Evolutionary conservation across 1,140 invertebrate species (phyloP), one percentile per base, ranked within the genome.

Genomic region (Zaprionus kolodkinae): DNA sequence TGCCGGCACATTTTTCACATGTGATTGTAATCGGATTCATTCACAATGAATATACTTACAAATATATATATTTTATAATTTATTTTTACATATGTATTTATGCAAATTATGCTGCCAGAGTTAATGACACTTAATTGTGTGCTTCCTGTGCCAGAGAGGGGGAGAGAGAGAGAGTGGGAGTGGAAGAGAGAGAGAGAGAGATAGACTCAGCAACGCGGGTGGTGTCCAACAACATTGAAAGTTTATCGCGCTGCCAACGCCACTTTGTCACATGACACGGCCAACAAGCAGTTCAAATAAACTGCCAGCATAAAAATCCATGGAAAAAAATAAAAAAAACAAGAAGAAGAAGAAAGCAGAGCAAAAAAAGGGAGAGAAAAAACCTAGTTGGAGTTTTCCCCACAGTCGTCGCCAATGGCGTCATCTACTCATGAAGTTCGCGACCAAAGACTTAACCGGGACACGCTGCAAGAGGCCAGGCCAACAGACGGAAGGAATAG

Each of bases 211-310:
- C 67, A 62, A 15, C 40, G 33, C 55, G 43, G 36, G 65, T 35
- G 36, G 65, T 35, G 55, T 60, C 60, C 38, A 56, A 66, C 52
- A 66, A 45, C 43, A 66, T 66, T 62, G 54, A 63, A 68, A 64
- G 62, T 75, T 87, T 86, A 84, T 84, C 81, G 81, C 77, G 38
- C 54, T 43, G 15, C 60, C 52, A 84, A 80, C 71, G 84, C 79
- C 83, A 88, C 72, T 86, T 88, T 86, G 83, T 88, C 83, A 86
- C 80, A 65, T 88, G 84, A 83, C 84, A 86, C 83, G 84, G 71
- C 72, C 73, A 69, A 76, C 74, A 60, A 43, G 48, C 64, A 79
- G 52, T 79, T 65, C 66, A 76, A 63, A 59, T 65, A 50, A 65
- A 72, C 66, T 71, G 60, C 54, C 67, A 64, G 68, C 72, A 75